Conservation (phyloP, 2,797 vertebrate species). For the Cetoscarus ocellatus region DNA sequence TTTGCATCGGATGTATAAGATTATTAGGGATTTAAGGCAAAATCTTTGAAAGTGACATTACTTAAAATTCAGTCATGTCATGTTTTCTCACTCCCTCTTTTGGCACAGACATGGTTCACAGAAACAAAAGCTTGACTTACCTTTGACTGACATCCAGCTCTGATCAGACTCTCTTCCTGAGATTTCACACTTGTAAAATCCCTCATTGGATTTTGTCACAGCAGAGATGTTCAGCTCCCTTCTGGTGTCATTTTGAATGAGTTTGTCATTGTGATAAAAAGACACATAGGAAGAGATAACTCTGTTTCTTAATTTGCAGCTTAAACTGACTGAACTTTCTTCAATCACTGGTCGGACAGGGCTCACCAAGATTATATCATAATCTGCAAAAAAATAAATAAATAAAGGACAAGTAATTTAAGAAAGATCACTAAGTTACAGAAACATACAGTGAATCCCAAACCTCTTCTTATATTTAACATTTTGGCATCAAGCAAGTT, state of each 20-base stretch:
- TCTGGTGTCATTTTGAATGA: slow-evolving; percentile 23
- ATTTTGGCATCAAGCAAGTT: too few relatives aligned
- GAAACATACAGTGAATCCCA: too few relatives aligned
- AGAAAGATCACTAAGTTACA: neutral
- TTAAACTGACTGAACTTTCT: slow-evolving; percentile 50
- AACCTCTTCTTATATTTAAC: too few relatives aligned
- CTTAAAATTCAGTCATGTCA: neutral
- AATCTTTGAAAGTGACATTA: neutral
- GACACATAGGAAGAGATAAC: neutral
- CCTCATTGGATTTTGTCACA: slow-evolving; percentile 53
- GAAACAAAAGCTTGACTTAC: slow-evolving; percentile 17
- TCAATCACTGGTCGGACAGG: slow-evolving; percentile 46
- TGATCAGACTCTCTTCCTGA: slow-evolving; percentile 20
- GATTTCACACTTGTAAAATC: slow-evolving; percentile 49
- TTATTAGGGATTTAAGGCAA: too few relatives aligned
- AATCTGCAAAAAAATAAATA: slow-evolving; percentile 7
- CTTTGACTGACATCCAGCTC: slow-evolving; percentile 46
- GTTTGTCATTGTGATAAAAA: slow-evolving; percentile 52
- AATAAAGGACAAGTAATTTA: neutral
- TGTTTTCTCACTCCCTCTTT: too few relatives aligned
- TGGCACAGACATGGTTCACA: neutral
- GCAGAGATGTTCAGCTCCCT: slow-evolving; percentile 44
- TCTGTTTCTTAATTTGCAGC: slow-evolving; percentile 5
- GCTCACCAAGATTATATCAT: slow-evolving; percentile 28
- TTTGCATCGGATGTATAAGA: too few relatives aligned